A percentile compares a stretch with the other conserved stretches of the same genome.
Evolutionary conservation across 2,797 vertebrate genomes (phyloP).

Genomic region (Brachyrhaphis roseni): DNA sequence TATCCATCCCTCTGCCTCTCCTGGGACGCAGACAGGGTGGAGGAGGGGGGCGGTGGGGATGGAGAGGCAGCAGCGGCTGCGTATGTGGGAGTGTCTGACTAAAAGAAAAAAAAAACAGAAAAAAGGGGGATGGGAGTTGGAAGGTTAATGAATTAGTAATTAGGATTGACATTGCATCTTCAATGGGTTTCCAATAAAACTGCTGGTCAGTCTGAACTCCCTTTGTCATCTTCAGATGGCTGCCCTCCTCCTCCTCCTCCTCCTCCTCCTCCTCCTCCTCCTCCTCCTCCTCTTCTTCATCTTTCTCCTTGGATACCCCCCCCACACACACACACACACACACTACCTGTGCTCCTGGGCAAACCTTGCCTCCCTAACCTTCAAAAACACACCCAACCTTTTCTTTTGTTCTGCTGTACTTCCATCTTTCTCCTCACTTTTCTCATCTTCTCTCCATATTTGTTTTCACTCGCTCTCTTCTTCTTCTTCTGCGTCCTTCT

Average conservation of each 20-base stretch:
- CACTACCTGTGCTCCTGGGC: conserved; percentile 53
- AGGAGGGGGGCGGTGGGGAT: neutral
- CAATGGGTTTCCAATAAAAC: conserved; percentile 57
- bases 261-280: too few relatives aligned
- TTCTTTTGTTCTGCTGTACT: conserved; percentile 58
- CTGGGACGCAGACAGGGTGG: conserved; percentile 51
- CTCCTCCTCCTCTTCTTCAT: conserved; percentile 4
- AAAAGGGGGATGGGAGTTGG: conserved; percentile 59
- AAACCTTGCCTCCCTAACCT: conserved; percentile 69
- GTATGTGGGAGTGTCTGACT: conserved; percentile 32
- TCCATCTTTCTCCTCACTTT: neutral
- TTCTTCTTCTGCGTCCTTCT: conserved; percentile 42
- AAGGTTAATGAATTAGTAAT: conserved; percentile 85
- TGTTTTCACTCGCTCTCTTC: conserved; percentile 26
- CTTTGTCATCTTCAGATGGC: conserved; percentile 58
- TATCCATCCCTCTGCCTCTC: conserved; percentile 56
- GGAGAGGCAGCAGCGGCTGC: conserved; percentile 33
- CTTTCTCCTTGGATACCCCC: conserved; percentile 27
- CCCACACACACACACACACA: neutral
- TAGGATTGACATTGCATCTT: conserved; percentile 79
- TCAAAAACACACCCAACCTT: conserved; percentile 39
- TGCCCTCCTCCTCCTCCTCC: neutral
- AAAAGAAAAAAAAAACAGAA: neutral
- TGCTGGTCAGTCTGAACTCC: conserved; percentile 56
- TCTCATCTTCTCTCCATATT: conserved; percentile 17